These are phyloP conservation scores for Diplodus puntazzo DNA, from an alignment of 2,797 vertebrate genomes.

Conservation along the genomic window DNA sequence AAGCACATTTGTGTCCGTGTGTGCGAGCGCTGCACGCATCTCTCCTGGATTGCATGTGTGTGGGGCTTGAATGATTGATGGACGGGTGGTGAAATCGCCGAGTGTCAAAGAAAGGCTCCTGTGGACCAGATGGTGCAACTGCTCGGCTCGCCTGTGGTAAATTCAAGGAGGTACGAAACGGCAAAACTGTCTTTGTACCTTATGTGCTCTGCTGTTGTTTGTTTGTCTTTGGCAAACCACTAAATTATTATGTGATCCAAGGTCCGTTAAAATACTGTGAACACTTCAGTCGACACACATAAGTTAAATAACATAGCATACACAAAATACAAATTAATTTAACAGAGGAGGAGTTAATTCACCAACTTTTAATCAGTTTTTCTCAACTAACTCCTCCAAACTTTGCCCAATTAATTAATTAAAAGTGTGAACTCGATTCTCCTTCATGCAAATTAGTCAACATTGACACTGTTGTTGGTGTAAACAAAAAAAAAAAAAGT, in stretches of 20 bases:
- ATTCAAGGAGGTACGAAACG: conserved; percentile 6
- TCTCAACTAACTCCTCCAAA: conserved; percentile 12
- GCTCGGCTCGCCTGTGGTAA: conserved; percentile 8
- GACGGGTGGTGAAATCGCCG: conserved; percentile 23
- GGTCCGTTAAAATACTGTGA: too few relatives aligned
- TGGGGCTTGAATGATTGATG: conserved; percentile 32
- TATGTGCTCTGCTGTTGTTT: conserved; percentile 10
- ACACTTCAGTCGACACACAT: not conserved
- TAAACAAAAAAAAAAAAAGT: conserved; percentile 21
- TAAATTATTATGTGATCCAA: not conserved
- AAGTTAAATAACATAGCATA: not conserved
- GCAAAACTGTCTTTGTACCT: not conserved
- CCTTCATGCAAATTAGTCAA: conserved; percentile 52
- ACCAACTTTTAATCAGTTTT: conserved; percentile 40
- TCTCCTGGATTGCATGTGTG: conserved; percentile 29
- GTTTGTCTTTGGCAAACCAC: not conserved
- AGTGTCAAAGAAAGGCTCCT: conserved; percentile 30
- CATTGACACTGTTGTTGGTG: conserved; percentile 27
- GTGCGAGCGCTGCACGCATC: conserved; percentile 41
- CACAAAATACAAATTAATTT: conserved; percentile 3
- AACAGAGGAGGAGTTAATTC: not conserved
- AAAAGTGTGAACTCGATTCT: conserved; percentile 46
- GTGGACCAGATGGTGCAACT: conserved; percentile 41
- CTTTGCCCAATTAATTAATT: conserved; percentile 40
- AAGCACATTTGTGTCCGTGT: conserved; percentile 25